Evolutionary conservation across 2,888 invertebrate species (phyloP), one percentile per base, ranked within the genome.

Genomic region (Lamellibrachia satsuma): DNA sequence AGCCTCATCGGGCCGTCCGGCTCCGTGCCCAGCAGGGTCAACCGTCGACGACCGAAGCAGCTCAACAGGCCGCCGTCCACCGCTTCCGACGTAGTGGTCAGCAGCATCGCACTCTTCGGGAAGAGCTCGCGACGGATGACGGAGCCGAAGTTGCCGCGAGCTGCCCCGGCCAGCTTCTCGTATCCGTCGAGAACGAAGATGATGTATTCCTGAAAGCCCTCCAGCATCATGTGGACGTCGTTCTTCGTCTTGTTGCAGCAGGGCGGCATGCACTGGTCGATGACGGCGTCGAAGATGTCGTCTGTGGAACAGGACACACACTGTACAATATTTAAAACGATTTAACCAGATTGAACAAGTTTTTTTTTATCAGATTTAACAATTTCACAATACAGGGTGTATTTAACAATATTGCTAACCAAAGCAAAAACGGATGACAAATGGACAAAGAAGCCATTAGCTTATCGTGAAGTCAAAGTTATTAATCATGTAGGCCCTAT

Each of bases 141-240:
- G n/a, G 96, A 94, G 22, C 94, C 94, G 22, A 57, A 90, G 39
- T 95, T 92, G 7, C 93, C 92, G 22, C 92, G 92, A 57, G 90
- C 93, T 27, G 39, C 60, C 2, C 60, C 92, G 15, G 60, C 90
- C 39, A 93, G 92, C 55, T 94, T 94, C 22, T 95, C 95, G 92
- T 94, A 95, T 3, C 95, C 95, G 93, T 96, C 96, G 7, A 96
- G 90, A 2, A 96, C 90, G 91, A 96, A 93, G 7, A 96, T 90
- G 4, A 95, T 94, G 22, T 95, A 94, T 7, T 94, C 92, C 27
- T 95, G 94, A 90, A 95, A 93, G 8, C 93, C 93, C 92, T 95
- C 95, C 7, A 96, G 91, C 92, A 95, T 93, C 6, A 93, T 93
- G 95, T 95, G 94, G 90, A 96, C 94, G n/a, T 96, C 95, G 6